Percentiles rank a stretch among this genome's conserved stretches.
Conservation (phyloP, 2,113 vertebrate species). For the Cairina moschata region DNA sequence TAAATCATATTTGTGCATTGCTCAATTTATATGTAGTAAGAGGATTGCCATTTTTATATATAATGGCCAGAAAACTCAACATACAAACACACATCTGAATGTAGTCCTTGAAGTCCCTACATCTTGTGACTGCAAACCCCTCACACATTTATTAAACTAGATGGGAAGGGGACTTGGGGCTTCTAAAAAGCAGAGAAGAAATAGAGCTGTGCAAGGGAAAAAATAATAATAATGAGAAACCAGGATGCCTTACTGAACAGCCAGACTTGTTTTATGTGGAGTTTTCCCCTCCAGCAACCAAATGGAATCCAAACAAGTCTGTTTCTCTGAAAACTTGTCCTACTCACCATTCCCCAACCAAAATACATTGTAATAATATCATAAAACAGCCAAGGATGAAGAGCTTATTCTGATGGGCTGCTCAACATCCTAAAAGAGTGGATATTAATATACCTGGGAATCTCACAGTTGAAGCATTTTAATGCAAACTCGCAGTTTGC, state of each 20-base stretch:
- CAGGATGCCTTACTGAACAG: constrained; percentile 73
- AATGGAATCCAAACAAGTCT: constrained; percentile 78
- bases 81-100: background rate
- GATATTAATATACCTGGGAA: constrained; percentile 82
- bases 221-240: constrained; percentile 77
- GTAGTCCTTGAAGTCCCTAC: background rate
- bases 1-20: background rate
- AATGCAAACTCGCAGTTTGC: constrained; percentile 76
- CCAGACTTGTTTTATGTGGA: constrained; percentile 73
- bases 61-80: background rate
- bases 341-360: constrained; percentile 66
- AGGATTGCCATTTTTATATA: background rate
- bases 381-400: constrained; percentile 80
- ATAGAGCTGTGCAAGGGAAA: constrained; percentile 55
- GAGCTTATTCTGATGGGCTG: constrained; percentile 79
- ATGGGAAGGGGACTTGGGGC: constrained; percentile 54
- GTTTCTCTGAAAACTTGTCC: constrained; percentile 78
- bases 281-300: constrained; percentile 78
- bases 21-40: background rate
- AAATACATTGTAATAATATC: constrained; percentile 78
- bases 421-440: constrained; percentile 77
- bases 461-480: constrained; percentile 83
- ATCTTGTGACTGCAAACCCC: background rate
- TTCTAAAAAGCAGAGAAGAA: constrained; percentile 61
- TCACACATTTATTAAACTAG: constrained; percentile 61